Conservation (phyloP, 2,888 invertebrate species). For the Phorcus lineatus region DNA sequence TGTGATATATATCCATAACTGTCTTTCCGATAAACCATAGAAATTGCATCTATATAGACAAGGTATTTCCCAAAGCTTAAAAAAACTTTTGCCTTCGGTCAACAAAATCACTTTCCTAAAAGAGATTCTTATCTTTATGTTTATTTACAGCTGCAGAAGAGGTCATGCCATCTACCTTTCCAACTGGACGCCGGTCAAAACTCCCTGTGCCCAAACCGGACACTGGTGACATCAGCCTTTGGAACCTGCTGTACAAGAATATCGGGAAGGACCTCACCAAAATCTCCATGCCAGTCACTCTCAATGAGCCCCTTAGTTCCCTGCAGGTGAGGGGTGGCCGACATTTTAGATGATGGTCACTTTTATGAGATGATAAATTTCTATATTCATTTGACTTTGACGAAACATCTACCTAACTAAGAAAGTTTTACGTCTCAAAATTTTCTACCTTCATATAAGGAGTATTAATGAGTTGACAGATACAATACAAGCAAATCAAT, state of each 20-base stretch:
- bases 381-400: too few relatives aligned
- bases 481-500: too few relatives aligned
- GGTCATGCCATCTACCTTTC: conserved; percentile 55
- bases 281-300: conserved; percentile 90
- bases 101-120: too few relatives aligned
- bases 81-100: too few relatives aligned
- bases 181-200: conserved; percentile 81
- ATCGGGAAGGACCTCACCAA: conserved; percentile 91
- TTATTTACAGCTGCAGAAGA: conserved; percentile 59
- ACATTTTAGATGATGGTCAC: too few relatives aligned
- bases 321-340: conserved; percentile 80
- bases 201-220: conserved; percentile 84
- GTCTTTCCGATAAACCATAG: background rate
- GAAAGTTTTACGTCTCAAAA: too few relatives aligned
- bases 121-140: conserved; percentile 14
- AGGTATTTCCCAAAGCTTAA: background rate
- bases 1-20: background rate
- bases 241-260: conserved; percentile 83
- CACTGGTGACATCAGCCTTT: conserved; percentile 82
- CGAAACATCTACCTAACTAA: too few relatives aligned
- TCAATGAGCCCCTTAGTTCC: conserved; percentile 89
- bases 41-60: background rate
- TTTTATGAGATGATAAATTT: too few relatives aligned
- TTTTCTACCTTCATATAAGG: too few relatives aligned
- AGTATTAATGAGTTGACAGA: too few relatives aligned